phyloP scores from a whole-genome alignment of 2,888 invertebrate species.

The Lysandra coridon region DNA sequence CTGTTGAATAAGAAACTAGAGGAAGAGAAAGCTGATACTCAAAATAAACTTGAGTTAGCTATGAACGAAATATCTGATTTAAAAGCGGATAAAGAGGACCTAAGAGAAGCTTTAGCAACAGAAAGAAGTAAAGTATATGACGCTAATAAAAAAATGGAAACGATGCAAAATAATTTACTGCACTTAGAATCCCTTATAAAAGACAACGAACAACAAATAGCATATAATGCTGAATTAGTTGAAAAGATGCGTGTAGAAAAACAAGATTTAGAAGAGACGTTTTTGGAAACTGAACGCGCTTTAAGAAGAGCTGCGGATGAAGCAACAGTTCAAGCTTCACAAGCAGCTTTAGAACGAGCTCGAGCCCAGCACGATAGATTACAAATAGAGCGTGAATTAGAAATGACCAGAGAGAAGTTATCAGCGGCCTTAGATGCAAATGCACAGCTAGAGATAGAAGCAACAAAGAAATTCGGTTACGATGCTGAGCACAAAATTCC shows the following conservation, averaged over 20 bases:
- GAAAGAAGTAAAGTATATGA: slow-evolving; percentile 54
- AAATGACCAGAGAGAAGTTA: slow-evolving; percentile 77
- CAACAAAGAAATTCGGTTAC: slow-evolving; percentile 63
- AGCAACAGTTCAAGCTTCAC: slow-evolving; percentile 86
- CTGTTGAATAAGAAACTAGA: slow-evolving; percentile 58
- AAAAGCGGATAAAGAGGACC: slow-evolving; percentile 56
- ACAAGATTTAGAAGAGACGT: slow-evolving; percentile 64
- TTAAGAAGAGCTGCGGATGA: slow-evolving; percentile 86
- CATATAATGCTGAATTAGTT: slow-evolving; percentile 52
- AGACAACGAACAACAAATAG: slow-evolving; percentile 58
- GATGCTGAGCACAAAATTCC: slow-evolving; percentile 59
- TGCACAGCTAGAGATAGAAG: slow-evolving; percentile 69
- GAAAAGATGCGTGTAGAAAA: slow-evolving; percentile 63
- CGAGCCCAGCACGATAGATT: slow-evolving; percentile 86
- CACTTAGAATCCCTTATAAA: slow-evolving; percentile 56
- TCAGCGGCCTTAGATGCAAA: slow-evolving; percentile 57
- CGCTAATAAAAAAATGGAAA: slow-evolving; percentile 54
- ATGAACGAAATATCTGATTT: slow-evolving; percentile 60
- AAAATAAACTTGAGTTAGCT: slow-evolving; percentile 63
- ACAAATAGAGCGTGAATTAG: slow-evolving; percentile 83
- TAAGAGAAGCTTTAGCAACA: slow-evolving; percentile 51
- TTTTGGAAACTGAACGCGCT: slow-evolving; percentile 75
- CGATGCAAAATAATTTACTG: slow-evolving; percentile 50
- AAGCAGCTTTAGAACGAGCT: slow-evolving; percentile 86
- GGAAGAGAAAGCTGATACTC: slow-evolving; percentile 66